phyloP scores from a whole-genome alignment of 2,113 vertebrate species.

The Pachypanchax playfairii region DNA sequence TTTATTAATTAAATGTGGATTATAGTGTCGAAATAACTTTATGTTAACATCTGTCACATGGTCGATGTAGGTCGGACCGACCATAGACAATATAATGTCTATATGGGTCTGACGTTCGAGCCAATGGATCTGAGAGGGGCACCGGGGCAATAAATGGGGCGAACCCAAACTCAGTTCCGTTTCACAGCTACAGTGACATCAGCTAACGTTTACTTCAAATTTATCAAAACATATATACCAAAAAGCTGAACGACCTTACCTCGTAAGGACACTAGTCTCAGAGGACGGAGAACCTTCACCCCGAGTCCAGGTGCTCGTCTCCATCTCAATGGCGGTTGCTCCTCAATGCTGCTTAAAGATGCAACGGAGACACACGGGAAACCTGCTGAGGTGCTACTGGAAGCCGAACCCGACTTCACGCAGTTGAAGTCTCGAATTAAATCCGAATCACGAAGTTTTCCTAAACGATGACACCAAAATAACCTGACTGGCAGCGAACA shows the following conservation, averaged over 20 bases:
- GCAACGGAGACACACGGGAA: not conserved
- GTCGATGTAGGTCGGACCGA: too few relatives aligned
- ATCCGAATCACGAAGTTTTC: not conserved
- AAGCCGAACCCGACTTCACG: not conserved
- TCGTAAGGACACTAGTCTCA: conserved; percentile 35
- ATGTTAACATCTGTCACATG: too few relatives aligned
- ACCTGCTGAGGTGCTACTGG: not conserved
- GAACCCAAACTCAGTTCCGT: too few relatives aligned
- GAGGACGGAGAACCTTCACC: not conserved
- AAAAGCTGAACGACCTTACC: conserved; percentile 36
- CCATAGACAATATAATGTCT: too few relatives aligned
- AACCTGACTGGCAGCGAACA: not conserved
- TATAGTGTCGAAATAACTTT: too few relatives aligned
- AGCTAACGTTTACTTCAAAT: too few relatives aligned
- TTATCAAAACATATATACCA: too few relatives aligned
- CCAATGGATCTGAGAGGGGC: too few relatives aligned
- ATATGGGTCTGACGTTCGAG: too few relatives aligned
- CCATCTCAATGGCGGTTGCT: not conserved
- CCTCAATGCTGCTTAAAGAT: not conserved
- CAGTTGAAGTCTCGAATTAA: not conserved
- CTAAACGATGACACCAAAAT: not conserved
- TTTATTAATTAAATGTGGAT: too few relatives aligned
- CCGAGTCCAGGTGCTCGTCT: not conserved
- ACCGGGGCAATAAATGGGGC: too few relatives aligned
- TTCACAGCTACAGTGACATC: too few relatives aligned